Evolutionary conservation across 2,113 vertebrate species (phyloP), one percentile per base, ranked within the genome.

Genomic region (Chroicocephalus ridibundus): DNA sequence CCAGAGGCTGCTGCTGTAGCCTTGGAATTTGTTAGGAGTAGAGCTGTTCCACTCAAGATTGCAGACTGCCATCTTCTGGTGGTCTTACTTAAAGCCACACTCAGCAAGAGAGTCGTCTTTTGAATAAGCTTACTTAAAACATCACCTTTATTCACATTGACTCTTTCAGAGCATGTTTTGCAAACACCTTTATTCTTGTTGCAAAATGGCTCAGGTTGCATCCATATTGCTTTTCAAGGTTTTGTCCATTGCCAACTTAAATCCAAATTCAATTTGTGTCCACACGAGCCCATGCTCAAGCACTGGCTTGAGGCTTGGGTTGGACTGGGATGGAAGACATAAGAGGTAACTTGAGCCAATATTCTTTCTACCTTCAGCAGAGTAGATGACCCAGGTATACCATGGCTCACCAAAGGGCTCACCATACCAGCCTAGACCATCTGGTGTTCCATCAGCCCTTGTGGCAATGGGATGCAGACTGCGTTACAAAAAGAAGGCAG

Each of bases 41-140:
- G 31, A 79, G 34, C 13, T 82, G 29, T 11, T 42, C 38, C 29
- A 26, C 65, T 57, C 18, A 12, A 80, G 51, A 74, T 77, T 62
- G 46, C 64, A n/a, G 69, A 25, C 62, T 95, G 93, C 78, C 93
- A 74, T 93, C 96, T 96, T 55, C 91, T 81, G 89, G 75, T 82
- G 54, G 10, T 51, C 11, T 58, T 36, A 18, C 25, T 60, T 22
- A 42, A 82, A 71, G n/a, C 34, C 40, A 80, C 16, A 5, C 11
- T 84, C 70, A 8, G 12, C 25, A 49, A 61, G 4, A 27, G 9
- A 61, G 16, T 14, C 8, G 3, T 24, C 40, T 44, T 32, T 13
- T 25, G 14, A 75, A 38, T 21, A 47, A 40, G 11, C 18, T 51
- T 75, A 29, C 49, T 68, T 72, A 54, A 74, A 62, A 32, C 31